Percentiles rank a stretch among this genome's conserved stretches.
phyloP scores from a whole-genome alignment of 2,113 vertebrate species.

The Rattus rattus region DNA sequence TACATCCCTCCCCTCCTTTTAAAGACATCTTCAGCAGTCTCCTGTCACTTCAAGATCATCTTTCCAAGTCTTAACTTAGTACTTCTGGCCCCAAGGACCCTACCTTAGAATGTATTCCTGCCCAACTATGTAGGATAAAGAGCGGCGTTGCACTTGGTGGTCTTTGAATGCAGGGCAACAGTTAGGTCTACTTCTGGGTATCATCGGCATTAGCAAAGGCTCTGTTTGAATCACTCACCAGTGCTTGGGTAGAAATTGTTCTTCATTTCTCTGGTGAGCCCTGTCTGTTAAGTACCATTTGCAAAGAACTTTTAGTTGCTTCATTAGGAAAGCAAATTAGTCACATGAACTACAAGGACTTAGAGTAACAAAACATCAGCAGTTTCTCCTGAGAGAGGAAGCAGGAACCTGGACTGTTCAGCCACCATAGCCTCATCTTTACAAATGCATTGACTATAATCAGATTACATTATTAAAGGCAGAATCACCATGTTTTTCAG shows the following conservation, averaged over 20 bases:
- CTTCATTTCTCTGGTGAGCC: background rate
- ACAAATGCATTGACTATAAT: slow-evolving; percentile 72
- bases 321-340: background rate
- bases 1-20: background rate
- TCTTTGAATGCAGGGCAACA: background rate
- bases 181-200: background rate
- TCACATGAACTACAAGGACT: background rate
- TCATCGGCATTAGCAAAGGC: background rate
- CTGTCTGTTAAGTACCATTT: background rate
- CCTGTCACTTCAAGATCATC: background rate
- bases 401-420: slow-evolving; percentile 38
- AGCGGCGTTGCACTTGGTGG: background rate
- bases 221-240: background rate
- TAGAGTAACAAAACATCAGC: background rate
- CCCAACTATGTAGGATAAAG: background rate
- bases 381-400: background rate
- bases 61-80: background rate
- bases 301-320: slow-evolving; percentile 35
- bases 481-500: slow-evolving; percentile 61
- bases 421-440: slow-evolving; percentile 52
- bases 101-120: background rate
- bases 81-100: background rate
- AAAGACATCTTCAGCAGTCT: background rate
- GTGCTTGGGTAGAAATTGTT: background rate
- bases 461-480: slow-evolving; percentile 58